Base-by-base conservation (phyloP, 2,797 vertebrate species). In the Protonibea diacanthus region DNA sequence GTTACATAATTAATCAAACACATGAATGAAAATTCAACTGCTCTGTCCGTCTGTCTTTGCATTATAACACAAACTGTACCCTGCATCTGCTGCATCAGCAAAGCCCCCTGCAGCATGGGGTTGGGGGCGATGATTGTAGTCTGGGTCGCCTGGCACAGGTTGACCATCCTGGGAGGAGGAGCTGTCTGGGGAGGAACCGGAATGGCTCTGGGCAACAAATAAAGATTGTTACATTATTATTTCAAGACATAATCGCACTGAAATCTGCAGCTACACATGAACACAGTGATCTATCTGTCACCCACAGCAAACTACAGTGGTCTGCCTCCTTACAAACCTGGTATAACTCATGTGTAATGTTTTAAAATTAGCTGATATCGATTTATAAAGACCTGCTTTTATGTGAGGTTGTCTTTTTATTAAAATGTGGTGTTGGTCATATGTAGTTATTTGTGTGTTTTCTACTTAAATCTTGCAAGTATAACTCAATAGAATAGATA, bases 81-180 rank as follows among this genome's bases (percentile, higher is more conserved):
- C 71, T 99, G 98, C 96, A 99, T 96, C 90, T 99, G 98, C 86
- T 99, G 98, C 96, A 99, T 96, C 68, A 99, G 93, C 83, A 99
- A 87, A 56, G 98, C 97, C 27, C 97, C 96, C 87, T 99, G 98
- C 60, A 99, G 94, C 97, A 98, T 95, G n/a, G 97, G 96, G 90
- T 98, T 97, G 74, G 96, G 95, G 61, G 90, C 96, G 7, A 99
- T 94, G 67, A 99, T 95, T 1, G 97, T 94, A 0, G 96, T 94
- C 56, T 97, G 96, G 49, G 91, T 94, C 45, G 96, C 80, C 51
- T 96, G 95, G 82, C 96, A 96, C 76, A 99, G 89, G 89, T 95
- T 97, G 87, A 98, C 95, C 95, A 98, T 95, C 56, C 94, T 91
- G 47, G 94, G 80, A 11, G 91, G 68, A 66, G 94, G 89, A 7